Base-by-base conservation (phyloP, 1,140 invertebrate genomes). In the Sarcophaga peregrina region DNA sequence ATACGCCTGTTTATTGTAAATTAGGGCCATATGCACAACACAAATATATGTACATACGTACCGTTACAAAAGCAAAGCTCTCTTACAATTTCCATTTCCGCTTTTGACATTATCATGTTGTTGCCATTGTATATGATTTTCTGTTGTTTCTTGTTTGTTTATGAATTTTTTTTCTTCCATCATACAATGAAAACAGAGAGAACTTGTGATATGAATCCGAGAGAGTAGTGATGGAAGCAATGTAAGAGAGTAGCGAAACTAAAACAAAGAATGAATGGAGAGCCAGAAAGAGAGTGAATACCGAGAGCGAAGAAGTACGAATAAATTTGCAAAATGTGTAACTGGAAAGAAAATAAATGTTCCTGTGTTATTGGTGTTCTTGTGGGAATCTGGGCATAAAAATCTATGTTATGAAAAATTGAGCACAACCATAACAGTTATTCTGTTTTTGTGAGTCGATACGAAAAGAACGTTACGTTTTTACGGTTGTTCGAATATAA, bases 381-480 rank as follows among this genome's bases (percentile, higher is more conserved):
- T 78, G 75, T 78, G 75, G 75, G 48, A 78, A 78, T 78, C 75
- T 78, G 75, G 75, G 75, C 47, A 78, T 17, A 17, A 78, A 76
- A 48, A 76, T 76, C 62, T 68, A 68, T 68, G 62, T 68, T 68
- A 68, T 68, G 62, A 68, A 68, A 68, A 68, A 68, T 68, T 68
- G 62, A 68, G 62, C 47, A 78, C 75, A 78, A 78, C 47, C 50
- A 78, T 78, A 20, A 78, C 75, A 78, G 75, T 78, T 78, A 78
- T 78, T 78, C 75, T 78, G 75, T 78, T 78, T 78, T 78, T 50
- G 75, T 50, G 75, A 52, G 75, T 78, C 75, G 75, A 78, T 20
- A 20, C 48, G 46, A 78, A 78, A 78, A 78, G 75, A 78, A 78
- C 75, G 75, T 78, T 52, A 78, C 15, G 25, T 20, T 78, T 78